Evolutionary conservation across 2,797 vertebrate species (phyloP), one percentile per base, ranked within the genome.

Genomic region (Gymnothorax javanicus): DNA sequence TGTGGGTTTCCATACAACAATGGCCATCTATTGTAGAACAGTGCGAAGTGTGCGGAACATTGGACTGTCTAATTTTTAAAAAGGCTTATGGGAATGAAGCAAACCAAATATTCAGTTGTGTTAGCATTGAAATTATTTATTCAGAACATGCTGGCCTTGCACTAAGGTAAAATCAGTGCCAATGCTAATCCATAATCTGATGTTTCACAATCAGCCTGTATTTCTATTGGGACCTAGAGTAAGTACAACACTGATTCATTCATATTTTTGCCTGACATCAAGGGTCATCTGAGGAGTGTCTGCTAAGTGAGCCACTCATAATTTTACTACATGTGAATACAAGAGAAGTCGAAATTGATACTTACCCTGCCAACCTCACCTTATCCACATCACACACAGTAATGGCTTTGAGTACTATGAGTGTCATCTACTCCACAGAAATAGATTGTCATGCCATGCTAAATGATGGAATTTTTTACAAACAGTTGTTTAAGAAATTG

Each of bases 1-100:
- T 60, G 77, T 60, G 57, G n/a, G 6, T 27, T 59, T 82, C 67
- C 43, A 75, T 81, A 81, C 57, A 64, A 86, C 59, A 79, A 77
- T 60, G 57, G 50, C 25, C n/a, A 25, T 81, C 59, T 50, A 43
- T 43, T 43, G 33, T 43, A 81, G 52, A 43, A n/a, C 15, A 25
- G 60, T 54, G 62, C 79, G 43, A 20, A 69, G 82, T 60, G 71
- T 43, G 27, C 33, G 33, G 25, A 81, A 56, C 9, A 4, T 1
- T 20, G 5, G 15, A 54, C 52, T 79, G 9, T 52, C 75, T 9
- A 50, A 6, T 52, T 79, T 23, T 56, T 50, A n/a, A 81, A 56
- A 81, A 81, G 13, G 75, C 5, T 81, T 23, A n/a, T 9, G 50
- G 20, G 8, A 81, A 54, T 23, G 52, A 79, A 23, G 75, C 33